Evolutionary conservation across 2,113 vertebrate species (phyloP).

Genomic region (Austrofundulus limnaeus): DNA sequence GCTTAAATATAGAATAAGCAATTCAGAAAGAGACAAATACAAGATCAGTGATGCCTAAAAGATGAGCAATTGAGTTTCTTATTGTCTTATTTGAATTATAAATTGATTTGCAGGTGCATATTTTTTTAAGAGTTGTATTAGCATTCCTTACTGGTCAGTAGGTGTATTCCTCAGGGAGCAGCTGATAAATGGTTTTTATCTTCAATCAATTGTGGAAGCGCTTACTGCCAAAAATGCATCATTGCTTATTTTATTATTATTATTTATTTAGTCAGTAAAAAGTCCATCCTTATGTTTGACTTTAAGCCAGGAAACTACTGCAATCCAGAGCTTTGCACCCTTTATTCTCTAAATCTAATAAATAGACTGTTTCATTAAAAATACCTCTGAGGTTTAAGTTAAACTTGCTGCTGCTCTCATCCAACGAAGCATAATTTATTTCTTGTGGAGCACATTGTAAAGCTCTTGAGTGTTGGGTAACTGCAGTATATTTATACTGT

Average conservation of each 20-base stretch:
- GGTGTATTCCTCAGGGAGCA: conserved; percentile 18
- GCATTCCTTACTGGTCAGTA: not conserved
- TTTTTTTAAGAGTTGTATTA: not conserved
- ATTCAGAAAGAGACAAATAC: conserved; percentile 26
- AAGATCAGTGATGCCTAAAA: conserved; percentile 9
- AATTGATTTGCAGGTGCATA: not conserved
- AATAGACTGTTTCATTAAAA: conserved; percentile 34
- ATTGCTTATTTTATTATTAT: conserved; percentile 8
- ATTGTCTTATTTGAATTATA: conserved; percentile 24
- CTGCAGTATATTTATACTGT: not conserved
- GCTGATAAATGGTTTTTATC: not conserved
- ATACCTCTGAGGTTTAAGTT: conserved; percentile 24
- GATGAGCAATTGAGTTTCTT: not conserved
- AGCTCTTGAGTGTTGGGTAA: not conserved
- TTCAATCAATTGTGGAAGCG: not conserved
- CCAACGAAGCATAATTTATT: conserved; percentile 6
- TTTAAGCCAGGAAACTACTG: conserved; percentile 5
- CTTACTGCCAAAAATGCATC: not conserved
- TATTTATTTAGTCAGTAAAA: conserved; percentile 7
- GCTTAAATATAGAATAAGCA: no score
- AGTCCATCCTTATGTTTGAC: conserved; percentile 11
- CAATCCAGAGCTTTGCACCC: conserved; percentile 22
- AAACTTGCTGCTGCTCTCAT: conserved; percentile 7
- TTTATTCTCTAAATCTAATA: conserved; percentile 52
- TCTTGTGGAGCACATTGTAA: not conserved